These are phyloP conservation scores for Porphyrio hochstetteri DNA, from an alignment of 2,113 vertebrate genomes.

Conservation along the genomic window DNA sequence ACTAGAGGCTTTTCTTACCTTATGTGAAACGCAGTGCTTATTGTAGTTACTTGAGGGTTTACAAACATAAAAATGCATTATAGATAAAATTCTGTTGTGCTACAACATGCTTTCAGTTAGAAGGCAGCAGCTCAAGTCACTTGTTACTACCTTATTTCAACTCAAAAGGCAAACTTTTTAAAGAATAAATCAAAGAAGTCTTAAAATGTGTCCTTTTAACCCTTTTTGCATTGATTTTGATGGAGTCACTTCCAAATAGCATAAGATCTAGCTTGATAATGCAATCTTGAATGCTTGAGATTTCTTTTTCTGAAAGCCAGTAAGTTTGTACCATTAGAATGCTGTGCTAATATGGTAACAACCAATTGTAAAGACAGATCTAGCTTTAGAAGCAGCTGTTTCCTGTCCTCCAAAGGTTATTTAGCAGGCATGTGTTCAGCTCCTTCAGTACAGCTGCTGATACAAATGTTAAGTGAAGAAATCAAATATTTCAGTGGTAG, in stretches of 20 bases:
- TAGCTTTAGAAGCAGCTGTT: not conserved
- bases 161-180: not conserved
- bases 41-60: not conserved
- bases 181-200: not conserved
- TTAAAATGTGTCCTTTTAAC: not conserved
- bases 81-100: not conserved
- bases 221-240: not conserved
- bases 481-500: not conserved
- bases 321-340: not conserved
- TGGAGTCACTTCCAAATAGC: not conserved
- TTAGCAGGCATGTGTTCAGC: not conserved
- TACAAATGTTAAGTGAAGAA: not conserved
- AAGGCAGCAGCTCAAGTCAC: not conserved
- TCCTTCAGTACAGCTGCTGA: not conserved
- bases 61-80: not conserved
- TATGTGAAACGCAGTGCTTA: not conserved
- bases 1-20: not conserved
- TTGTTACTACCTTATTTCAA: not conserved
- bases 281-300: not conserved
- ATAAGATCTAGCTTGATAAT: not conserved
- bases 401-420: not conserved
- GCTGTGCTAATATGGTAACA: not conserved
- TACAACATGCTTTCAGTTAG: not conserved
- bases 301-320: not conserved
- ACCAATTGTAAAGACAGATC: not conserved